Evolutionary conservation across 1,140 invertebrate species (phyloP), one percentile per base, ranked within the genome.

Genomic region (Plectus sambesii): DNA sequence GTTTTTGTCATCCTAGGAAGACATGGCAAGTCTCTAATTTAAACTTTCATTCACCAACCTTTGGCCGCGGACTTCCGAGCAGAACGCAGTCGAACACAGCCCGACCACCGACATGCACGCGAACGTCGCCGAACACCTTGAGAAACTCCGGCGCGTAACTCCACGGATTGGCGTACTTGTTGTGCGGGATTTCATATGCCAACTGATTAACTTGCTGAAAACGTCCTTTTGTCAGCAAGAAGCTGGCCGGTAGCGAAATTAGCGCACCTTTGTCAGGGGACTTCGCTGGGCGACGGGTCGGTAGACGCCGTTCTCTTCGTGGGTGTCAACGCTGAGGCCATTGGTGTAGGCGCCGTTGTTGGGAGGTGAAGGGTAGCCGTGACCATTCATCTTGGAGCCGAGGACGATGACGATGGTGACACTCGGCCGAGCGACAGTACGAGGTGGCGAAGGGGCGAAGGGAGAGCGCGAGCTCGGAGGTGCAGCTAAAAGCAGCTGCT

Each of bases 141-240:
- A 63, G 43, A 35, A 63, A 63, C 35, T 63, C 61, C 2, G 61
- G 61, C 8, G 63, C 58, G 38, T 63, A 64, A 33, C 50, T 57
- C 54, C 61, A 66, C 30, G 64, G 58, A 42, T 66, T 66, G 9
- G 64, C 60, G 38, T 66, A 66, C 53, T 66, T 66, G 53, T 68
- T 66, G 35, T 61, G 56, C 2, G 64, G 64, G 27, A 69, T 52
- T 48, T 67, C 63, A 25, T 67, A 67, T 6, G 58, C 59, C 15
- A 67, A 45, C 44, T 69, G 66, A 33, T 67, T 59, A 8, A 67
- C 64, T 62, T 69, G 63, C 64, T 67, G 50, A 47, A 63, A 44
- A 19, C n/a, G 42, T 4, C 15, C 20, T 3, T 44, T 9, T n/a
- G 27, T 47, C 9, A 27, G 5, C 12, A 39, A n/a, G 17, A 24